Conservation (phyloP, 2,888 invertebrate genomes). For the Malthinus seriepunctatus region DNA sequence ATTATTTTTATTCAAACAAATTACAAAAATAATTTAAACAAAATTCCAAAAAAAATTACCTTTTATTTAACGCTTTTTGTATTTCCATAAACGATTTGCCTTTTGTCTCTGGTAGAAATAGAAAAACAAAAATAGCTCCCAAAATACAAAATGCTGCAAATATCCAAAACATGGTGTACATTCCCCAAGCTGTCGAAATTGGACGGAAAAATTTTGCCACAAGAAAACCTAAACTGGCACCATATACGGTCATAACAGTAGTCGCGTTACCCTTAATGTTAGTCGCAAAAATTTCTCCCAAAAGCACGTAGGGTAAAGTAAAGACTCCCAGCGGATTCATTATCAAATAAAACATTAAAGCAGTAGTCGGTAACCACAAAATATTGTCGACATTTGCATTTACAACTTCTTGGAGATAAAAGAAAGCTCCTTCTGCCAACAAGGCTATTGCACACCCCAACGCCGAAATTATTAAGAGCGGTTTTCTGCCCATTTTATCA, state of each 20-base stretch:
- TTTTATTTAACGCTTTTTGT: neutral
- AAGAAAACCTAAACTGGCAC: constrained; percentile 24
- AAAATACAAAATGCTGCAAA: neutral
- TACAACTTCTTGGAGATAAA: constrained; percentile 57
- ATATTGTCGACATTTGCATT: constrained; percentile 50
- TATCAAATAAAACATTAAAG: constrained; percentile 61
- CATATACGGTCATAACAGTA: neutral
- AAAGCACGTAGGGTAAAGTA: constrained; percentile 64
- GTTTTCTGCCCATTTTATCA: constrained; percentile 60
- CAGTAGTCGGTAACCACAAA: constrained; percentile 59
- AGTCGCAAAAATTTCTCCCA: constrained; percentile 67
- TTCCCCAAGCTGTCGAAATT: neutral
- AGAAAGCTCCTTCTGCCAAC: constrained; percentile 59
- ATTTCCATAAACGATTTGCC: constrained; percentile 6
- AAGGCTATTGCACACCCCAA: constrained; percentile 60
- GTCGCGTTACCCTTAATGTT: constrained; percentile 59
- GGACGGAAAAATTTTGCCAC: constrained; percentile 48
- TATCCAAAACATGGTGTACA: constrained; percentile 7
- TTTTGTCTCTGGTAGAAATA: constrained; percentile 10
- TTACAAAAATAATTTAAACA: no score
- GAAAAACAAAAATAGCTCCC: neutral
- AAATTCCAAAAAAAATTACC: no score
- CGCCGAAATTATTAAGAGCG: constrained; percentile 60
- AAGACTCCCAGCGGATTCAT: constrained; percentile 64
- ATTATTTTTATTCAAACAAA: no score